A percentile compares a stretch with the other conserved stretches of the same genome.
Conservation (phyloP, 2,797 vertebrate species). For the Psittacula echo region DNA sequence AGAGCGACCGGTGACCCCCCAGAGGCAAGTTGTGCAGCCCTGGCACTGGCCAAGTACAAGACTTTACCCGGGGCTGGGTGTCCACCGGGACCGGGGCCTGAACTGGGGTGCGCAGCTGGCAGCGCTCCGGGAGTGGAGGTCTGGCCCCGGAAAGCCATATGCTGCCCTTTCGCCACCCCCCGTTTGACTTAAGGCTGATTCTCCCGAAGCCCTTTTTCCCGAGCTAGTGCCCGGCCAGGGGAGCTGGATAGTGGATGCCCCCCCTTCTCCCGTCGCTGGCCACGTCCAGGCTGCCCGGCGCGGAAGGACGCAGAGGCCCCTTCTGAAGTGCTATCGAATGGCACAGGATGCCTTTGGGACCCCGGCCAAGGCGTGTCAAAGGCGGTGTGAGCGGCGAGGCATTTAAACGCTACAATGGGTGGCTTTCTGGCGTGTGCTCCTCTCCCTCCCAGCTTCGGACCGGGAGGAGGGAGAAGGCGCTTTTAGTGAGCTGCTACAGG, state of each 20-base stretch:
- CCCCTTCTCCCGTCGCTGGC: not conserved
- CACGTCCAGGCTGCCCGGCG: not conserved
- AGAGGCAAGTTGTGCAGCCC: not conserved
- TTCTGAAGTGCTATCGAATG: constrained; percentile 29
- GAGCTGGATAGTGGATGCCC: not conserved
- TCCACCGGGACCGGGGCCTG: not conserved
- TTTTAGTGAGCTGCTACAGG: not conserved
- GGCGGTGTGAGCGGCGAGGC: constrained; percentile 42
- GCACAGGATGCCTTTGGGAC: constrained; percentile 42
- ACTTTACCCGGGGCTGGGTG: not conserved
- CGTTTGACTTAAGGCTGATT: not conserved
- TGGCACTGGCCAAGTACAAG: not conserved
- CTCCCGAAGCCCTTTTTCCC: not conserved
- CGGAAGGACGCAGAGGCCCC: not conserved
- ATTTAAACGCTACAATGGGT: constrained; percentile 33
- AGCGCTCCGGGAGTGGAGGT: not conserved
- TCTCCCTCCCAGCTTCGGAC: not conserved
- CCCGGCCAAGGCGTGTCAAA: constrained; percentile 61
- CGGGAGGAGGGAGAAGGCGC: not conserved
- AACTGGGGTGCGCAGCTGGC: not conserved
- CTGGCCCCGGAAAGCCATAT: not conserved
- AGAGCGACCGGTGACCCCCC: not conserved
- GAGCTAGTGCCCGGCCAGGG: not conserved
- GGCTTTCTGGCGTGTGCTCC: constrained; percentile 4
- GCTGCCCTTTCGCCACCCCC: no score